Percentiles rank a stretch among this genome's conserved stretches.
Conservation (phyloP, 2,113 vertebrate species). For the Lepidothrix coronata region DNA sequence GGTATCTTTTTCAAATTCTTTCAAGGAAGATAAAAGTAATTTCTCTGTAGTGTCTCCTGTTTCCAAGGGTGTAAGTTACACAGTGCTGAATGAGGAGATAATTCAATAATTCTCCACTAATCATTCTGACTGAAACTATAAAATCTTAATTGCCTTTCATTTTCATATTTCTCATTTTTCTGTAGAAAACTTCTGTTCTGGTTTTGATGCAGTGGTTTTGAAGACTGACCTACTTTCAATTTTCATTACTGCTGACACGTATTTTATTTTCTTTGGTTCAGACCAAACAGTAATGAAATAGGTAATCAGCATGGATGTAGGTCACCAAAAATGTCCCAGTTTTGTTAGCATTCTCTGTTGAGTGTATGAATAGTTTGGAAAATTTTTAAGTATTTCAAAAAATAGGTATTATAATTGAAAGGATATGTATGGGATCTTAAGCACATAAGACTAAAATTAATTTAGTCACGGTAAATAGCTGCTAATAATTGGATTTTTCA, state of each 20-base stretch:
- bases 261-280: conserved; percentile 68
- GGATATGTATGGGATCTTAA: not conserved
- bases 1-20: not conserved
- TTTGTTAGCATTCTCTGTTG: conserved; percentile 43
- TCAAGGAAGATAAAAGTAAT: not conserved
- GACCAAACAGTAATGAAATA: conserved; percentile 62
- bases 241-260: conserved; percentile 49
- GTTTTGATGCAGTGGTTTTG: conserved; percentile 50
- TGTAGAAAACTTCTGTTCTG: conserved; percentile 14
- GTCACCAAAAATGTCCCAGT: conserved; percentile 53
- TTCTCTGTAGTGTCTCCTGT: not conserved
- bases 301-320: conserved; percentile 68
- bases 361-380: not conserved
- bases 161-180: conserved; percentile 38
- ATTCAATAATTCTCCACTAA: conserved; percentile 42
- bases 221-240: conserved; percentile 61
- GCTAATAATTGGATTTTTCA: not conserved
- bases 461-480: not conserved
- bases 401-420: not conserved
- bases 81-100: not conserved
- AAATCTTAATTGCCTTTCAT: conserved; percentile 27
- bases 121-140: conserved; percentile 6
- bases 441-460: not conserved
- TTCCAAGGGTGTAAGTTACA: not conserved
- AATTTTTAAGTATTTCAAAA: conserved; percentile 49